Evolutionary conservation across 2,113 vertebrate species (phyloP), one percentile per base, ranked within the genome.

Genomic region (Charadrius vociferus): DNA sequence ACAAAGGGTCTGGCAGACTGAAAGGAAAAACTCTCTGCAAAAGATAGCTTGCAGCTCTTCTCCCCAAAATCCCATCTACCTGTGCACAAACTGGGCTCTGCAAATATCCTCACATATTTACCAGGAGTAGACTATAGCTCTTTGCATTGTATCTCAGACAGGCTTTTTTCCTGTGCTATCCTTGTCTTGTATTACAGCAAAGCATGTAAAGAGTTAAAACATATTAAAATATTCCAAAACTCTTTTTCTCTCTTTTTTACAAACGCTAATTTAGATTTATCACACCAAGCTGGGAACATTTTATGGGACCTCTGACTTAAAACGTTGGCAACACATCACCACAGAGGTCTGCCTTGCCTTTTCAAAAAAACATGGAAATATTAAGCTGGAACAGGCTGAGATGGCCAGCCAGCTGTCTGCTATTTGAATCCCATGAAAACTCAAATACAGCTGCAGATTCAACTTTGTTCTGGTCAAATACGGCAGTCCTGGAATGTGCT

Each of bases 371-470:
- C 43, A 11, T 66, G 22, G 81, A 82, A 82, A 79, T 91, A 85
- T 32, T 67, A 88, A 91, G 47, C 56, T 93, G 84, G 49, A 95
- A 58, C 21, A 82, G 49, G 53, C 58, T 70, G 70, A 91, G 78
- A 80, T 85, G 90, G 62, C 72, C 86, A 94, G 43, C 68, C 95
- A 93, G 74, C 81, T 94, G 85, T 90, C 95, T 91, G 85, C 87
- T 91, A 32, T 93, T 93, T 94, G 85, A 97, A 82, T 85, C 53
- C 47, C 58, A 61, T 62, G 70, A 92, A 96, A 94, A 82, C 81
- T 92, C 70, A 91, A 94, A 93, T 94, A 87, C 72, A 96, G 86
- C 73, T 95, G 77, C 81, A 91, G 70, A 77, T 94, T 85, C 65
- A 85, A 79, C 56, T 93, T 91, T 89, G 65, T 94, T 95, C 86